Evolutionary conservation across 2,797 vertebrate species (phyloP).

Genomic region (Gallinago stenura): DNA sequence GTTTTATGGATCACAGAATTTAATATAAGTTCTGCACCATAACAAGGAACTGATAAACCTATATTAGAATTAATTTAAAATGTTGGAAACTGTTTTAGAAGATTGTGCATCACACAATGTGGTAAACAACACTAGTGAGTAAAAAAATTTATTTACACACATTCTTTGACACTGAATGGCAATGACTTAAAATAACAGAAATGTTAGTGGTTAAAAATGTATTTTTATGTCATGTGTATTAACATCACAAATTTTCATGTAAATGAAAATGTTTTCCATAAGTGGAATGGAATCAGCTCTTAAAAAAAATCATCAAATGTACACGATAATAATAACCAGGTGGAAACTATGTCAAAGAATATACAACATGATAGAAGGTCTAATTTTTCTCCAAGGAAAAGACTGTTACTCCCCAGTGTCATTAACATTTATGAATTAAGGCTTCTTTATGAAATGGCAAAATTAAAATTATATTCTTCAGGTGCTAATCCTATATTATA

Average conservation of each 20-base stretch:
- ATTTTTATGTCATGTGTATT: background rate
- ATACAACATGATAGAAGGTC: constrained; percentile 2
- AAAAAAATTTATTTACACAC: constrained; percentile 10
- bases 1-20: constrained; percentile 87
- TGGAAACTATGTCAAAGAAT: constrained; percentile 48
- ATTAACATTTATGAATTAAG: constrained; percentile 75
- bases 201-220: constrained; percentile 4
- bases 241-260: constrained; percentile 35
- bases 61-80: constrained; percentile 86
- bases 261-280: constrained; percentile 31
- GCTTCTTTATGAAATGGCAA: constrained; percentile 62
- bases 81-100: constrained; percentile 79
- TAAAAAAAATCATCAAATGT: background rate
- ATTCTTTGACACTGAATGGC: constrained; percentile 1
- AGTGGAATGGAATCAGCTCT: background rate
- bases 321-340: constrained; percentile 17
- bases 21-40: constrained; percentile 86
- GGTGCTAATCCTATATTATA: constrained; percentile 40
- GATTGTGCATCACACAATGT: constrained; percentile 66
- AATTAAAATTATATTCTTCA: constrained; percentile 64
- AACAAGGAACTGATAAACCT: constrained; percentile 86
- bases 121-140: constrained; percentile 69
- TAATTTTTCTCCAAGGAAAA: constrained; percentile 62
- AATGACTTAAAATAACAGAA: constrained; percentile 23
- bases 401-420: constrained; percentile 37